Percentiles rank a stretch among this genome's conserved stretches.
phyloP scores from a whole-genome alignment of 2,888 invertebrate genomes.

The Melinaea marsaeus region DNA sequence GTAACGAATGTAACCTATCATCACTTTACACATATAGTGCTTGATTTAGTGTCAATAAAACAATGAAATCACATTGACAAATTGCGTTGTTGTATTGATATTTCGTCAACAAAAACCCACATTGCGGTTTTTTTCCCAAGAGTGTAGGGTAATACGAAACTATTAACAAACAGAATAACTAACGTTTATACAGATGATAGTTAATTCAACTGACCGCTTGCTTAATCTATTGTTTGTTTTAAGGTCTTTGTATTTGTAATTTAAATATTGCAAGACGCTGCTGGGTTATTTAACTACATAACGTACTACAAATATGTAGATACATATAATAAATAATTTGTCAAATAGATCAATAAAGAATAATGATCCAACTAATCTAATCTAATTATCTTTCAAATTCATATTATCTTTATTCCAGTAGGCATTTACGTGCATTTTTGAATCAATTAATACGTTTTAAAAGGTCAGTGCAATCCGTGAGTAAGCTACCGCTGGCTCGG shows the following conservation, averaged over 20 bases:
- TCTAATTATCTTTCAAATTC: no score
- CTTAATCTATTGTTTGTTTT: constrained; percentile 13
- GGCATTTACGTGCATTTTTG: no score
- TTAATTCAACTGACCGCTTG: constrained; percentile 14
- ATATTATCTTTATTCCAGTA: no score
- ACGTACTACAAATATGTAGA: no score
- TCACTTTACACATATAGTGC: no score
- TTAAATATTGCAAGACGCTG: background rate
- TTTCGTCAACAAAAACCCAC: constrained; percentile 11
- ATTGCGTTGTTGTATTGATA: no score
- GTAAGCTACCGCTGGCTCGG: no score
- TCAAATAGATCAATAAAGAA: no score
- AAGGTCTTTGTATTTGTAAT: constrained; percentile 2
- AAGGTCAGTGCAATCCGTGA: no score
- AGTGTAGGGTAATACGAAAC: constrained; percentile 21
- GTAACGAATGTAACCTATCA: background rate
- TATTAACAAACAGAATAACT: constrained; percentile 13
- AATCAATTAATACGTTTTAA: no score
- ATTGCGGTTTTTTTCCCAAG: constrained; percentile 22
- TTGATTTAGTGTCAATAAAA: background rate
- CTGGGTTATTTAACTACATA: background rate
- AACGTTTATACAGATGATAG: constrained; percentile 14
- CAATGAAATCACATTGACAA: constrained; percentile 10
- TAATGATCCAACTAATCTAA: no score
- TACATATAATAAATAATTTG: no score